Conservation (phyloP, 2,113 vertebrate species). For the Sorex araneus region DNA sequence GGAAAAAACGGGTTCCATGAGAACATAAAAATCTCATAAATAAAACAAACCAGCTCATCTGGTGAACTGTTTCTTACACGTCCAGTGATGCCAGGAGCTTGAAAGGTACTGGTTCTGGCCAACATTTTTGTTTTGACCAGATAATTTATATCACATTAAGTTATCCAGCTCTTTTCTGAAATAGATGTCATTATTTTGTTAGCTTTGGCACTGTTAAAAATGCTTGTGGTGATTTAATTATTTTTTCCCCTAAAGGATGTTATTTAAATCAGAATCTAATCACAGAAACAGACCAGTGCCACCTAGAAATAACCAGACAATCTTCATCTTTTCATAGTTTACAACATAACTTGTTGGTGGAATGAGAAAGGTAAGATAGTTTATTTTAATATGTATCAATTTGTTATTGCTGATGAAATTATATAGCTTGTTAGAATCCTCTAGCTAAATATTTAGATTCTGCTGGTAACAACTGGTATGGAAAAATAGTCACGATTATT, state of each 20-base stretch:
- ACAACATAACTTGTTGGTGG: background rate
- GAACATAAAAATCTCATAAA: slow-evolving; percentile 72
- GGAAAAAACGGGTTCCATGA: slow-evolving; percentile 75
- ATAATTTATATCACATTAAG: slow-evolving; percentile 71
- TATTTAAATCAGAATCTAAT: slow-evolving; percentile 73
- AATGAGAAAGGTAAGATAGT: background rate
- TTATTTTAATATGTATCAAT: background rate
- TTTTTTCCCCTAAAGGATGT: slow-evolving; percentile 75
- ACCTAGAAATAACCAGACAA: slow-evolving; percentile 72
- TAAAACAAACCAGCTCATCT: slow-evolving; percentile 73
- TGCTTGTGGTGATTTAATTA: slow-evolving; percentile 72
- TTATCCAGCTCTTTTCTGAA: slow-evolving; percentile 64
- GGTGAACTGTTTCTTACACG: slow-evolving; percentile 69
- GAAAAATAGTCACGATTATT: background rate
- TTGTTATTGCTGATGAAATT: background rate
- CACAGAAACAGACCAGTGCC: slow-evolving; percentile 62
- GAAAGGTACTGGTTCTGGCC: slow-evolving; percentile 44
- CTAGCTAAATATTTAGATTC: background rate
- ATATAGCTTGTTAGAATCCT: background rate
- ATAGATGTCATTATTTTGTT: slow-evolving; percentile 79
- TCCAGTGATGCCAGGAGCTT: slow-evolving; percentile 72
- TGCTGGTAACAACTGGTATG: background rate
- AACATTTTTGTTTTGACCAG: slow-evolving; percentile 45
- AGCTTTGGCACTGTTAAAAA: slow-evolving; percentile 72
- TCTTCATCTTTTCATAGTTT: slow-evolving; percentile 36